phyloP scores from a whole-genome alignment of 1,140 invertebrate genomes.

The Lamellibrachia luymesi region DNA sequence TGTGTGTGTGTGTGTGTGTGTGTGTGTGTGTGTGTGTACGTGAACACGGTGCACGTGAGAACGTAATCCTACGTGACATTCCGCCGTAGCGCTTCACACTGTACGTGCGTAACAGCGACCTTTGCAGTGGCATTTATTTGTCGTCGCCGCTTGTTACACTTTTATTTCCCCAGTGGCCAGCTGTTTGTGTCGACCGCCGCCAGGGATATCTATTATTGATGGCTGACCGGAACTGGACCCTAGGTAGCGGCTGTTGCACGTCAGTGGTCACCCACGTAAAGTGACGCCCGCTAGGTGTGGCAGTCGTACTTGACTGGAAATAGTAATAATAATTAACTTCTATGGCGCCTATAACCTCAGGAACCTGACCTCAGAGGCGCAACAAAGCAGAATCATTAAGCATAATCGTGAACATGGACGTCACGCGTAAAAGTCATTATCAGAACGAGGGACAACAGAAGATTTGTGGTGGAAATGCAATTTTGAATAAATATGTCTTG shows the following conservation, averaged over 20 bases:
- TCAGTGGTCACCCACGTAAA: not conserved
- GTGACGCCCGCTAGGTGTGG: not conserved
- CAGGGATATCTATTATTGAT: not conserved
- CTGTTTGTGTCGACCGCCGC: not conserved
- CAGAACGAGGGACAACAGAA: no score
- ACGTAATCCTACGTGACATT: not conserved
- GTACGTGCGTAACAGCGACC: not conserved
- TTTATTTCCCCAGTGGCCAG: not conserved
- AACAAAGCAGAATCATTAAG: no score
- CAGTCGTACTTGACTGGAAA: not conserved
- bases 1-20: constrained; percentile 31
- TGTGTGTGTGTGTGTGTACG: constrained; percentile 28
- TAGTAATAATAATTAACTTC: no score
- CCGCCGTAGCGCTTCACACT: not conserved
- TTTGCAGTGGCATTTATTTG: not conserved
- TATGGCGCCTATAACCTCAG: no score
- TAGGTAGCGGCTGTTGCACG: no score
- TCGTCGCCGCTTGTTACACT: not conserved
- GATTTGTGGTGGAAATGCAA: no score
- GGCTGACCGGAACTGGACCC: not conserved
- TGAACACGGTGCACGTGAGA: constrained; percentile 7
- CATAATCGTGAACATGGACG: no score
- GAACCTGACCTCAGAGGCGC: no score
- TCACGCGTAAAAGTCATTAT: no score
- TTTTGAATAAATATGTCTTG: no score